Conservation (phyloP, 2,113 vertebrate genomes). For the Phalacrocorax pelagicus region DNA sequence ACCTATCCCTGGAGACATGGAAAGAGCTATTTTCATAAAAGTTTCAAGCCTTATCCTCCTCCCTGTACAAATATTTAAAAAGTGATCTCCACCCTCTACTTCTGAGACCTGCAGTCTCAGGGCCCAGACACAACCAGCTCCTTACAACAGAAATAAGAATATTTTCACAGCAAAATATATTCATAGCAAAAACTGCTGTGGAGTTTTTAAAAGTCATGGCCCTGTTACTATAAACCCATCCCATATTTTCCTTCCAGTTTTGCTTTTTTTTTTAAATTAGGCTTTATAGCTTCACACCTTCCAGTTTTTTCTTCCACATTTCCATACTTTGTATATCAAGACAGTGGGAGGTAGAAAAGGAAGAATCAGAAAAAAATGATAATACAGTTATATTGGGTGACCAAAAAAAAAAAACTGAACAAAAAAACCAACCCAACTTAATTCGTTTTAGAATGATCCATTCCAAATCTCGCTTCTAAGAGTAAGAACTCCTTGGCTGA, state of each 20-base stretch:
- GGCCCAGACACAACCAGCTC: constrained; percentile 26
- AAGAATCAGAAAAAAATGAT: not conserved
- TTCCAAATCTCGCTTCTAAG: not conserved
- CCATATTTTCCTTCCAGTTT: not conserved
- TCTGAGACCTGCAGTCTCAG: not conserved
- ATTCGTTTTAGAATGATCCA: not conserved
- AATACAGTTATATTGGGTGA: not conserved
- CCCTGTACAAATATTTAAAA: constrained; percentile 78
- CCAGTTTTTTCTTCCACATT: not conserved
- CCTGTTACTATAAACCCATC: not conserved
- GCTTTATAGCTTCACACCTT: not conserved
- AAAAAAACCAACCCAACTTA: not conserved
- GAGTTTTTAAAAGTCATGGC: not conserved
- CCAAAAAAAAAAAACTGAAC: not conserved
- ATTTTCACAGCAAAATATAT: not conserved
- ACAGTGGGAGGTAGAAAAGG: not conserved
- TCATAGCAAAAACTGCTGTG: not conserved
- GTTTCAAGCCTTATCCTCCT: constrained; percentile 52
- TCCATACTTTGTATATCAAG: fast-evolving
- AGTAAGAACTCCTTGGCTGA: not conserved
- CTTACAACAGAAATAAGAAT: not conserved
- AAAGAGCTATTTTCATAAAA: constrained; percentile 30
- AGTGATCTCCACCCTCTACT: constrained; percentile 64
- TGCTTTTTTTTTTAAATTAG: not conserved
- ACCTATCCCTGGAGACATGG: constrained; percentile 24